Percentiles rank a stretch among this genome's conserved stretches.
These are phyloP conservation scores for Parazoanthus swiftii DNA, from an alignment of 92 coral and sea anemone species.

Conservation along the genomic window DNA sequence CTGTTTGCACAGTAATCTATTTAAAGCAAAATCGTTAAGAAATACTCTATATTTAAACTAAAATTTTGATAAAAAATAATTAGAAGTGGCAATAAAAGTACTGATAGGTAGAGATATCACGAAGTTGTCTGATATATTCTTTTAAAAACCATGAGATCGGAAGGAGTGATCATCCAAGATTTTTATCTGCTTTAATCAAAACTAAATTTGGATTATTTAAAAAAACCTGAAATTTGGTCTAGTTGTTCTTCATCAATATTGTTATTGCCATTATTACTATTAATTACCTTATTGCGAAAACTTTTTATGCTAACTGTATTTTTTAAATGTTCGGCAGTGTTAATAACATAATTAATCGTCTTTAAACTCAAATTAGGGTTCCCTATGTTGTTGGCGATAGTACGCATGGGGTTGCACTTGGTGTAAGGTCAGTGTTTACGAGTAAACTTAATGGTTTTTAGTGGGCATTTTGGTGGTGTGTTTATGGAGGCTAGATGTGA, in stretches of 20 bases:
- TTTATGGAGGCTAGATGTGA: too few relatives aligned
- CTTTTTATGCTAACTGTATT: too few relatives aligned
- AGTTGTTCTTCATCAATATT: neutral
- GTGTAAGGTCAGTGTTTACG: too few relatives aligned
- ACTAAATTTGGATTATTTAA: neutral
- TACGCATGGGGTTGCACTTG: too few relatives aligned
- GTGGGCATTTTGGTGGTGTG: too few relatives aligned
- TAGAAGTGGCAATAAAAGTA: neutral
- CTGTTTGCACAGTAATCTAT: neutral
- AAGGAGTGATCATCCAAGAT: neutral
- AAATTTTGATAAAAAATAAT: neutral
- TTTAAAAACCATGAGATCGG: neutral
- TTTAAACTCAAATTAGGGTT: too few relatives aligned
- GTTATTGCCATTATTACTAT: neutral
- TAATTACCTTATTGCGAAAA: neutral
- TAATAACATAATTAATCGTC: too few relatives aligned
- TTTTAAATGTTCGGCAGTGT: too few relatives aligned
- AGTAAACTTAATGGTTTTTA: too few relatives aligned
- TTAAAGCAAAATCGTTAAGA: neutral
- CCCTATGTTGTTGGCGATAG: too few relatives aligned
- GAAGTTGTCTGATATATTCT: neutral
- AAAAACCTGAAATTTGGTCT: neutral
- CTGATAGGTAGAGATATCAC: neutral
- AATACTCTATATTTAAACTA: neutral
- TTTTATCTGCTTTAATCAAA: neutral